phyloP scores from a whole-genome alignment of 2,797 vertebrate species.

The Girardinus metallicus region DNA sequence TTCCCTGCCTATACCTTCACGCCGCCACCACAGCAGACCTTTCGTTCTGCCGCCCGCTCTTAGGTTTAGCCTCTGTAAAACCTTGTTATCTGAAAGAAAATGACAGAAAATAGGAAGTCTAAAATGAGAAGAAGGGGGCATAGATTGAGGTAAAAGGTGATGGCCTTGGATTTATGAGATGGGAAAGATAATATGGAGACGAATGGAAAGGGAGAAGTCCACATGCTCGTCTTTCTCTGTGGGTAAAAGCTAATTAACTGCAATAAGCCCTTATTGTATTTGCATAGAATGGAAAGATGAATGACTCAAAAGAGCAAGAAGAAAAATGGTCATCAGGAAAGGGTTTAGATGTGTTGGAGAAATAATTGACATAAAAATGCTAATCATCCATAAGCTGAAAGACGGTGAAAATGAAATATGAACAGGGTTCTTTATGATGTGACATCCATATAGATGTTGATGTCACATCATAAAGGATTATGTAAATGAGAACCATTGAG shows the following conservation, averaged over 20 bases:
- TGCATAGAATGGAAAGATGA: constrained; percentile 11
- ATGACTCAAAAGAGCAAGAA: constrained; percentile 3
- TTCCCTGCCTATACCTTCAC: constrained; percentile 25
- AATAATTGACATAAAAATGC: constrained; percentile 9
- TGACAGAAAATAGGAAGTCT: constrained; percentile 23
- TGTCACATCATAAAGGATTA: neutral
- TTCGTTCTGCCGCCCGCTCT: constrained; percentile 42
- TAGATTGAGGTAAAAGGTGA: constrained; percentile 56
- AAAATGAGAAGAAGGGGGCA: constrained; percentile 7
- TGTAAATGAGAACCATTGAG: neutral
- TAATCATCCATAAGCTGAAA: neutral
- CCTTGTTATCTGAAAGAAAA: constrained; percentile 56
- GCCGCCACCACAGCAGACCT: constrained; percentile 49
- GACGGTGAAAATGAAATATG: neutral
- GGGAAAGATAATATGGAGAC: constrained; percentile 24
- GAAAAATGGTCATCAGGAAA: constrained; percentile 12
- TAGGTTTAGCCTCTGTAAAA: constrained; percentile 45
- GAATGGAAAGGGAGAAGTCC: constrained; percentile 6
- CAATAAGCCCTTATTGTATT: constrained; percentile 33
- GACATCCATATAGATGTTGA: neutral
- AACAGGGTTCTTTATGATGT: neutral
- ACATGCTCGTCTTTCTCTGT: constrained; percentile 22
- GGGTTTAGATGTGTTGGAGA: neutral
- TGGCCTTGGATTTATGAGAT: constrained; percentile 52
- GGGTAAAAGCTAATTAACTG: constrained; percentile 45